These are phyloP conservation scores for Malurus elegans DNA, from an alignment of 2,113 vertebrate genomes.

Conservation along the genomic window DNA sequence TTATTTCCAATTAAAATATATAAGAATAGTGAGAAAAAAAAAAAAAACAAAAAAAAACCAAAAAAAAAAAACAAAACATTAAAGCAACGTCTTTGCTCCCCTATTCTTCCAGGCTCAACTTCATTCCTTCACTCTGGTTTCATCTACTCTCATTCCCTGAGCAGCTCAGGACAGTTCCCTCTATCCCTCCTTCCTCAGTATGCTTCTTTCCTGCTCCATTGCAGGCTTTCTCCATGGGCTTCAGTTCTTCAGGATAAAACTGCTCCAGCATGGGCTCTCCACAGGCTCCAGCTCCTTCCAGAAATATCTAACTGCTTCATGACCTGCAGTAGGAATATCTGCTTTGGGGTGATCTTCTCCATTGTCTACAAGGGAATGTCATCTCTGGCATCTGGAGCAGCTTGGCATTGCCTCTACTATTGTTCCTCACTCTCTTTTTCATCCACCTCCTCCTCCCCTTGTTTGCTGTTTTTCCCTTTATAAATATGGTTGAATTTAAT, in stretches of 20 bases:
- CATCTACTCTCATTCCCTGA: not conserved
- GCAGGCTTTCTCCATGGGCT: not conserved
- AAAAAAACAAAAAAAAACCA: too few species aligned
- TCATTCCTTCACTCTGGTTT: not conserved
- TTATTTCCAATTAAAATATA: not conserved
- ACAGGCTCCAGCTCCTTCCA: not conserved
- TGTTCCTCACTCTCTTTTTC: not conserved
- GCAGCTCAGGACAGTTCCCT: not conserved
- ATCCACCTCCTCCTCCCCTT: not conserved
- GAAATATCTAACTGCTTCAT: not conserved
- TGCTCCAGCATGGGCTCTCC: not conserved
- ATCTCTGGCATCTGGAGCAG: not conserved
- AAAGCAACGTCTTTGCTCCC: not conserved
- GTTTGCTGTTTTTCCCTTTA: not conserved
- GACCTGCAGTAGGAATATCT: not conserved
- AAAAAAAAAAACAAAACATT: not conserved
- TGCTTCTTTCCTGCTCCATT: not conserved
- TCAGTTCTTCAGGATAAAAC: not conserved
- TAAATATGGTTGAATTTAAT: not conserved
- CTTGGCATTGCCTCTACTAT: not conserved
- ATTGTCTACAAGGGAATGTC: not conserved
- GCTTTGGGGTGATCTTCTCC: not conserved
- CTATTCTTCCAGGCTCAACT: not conserved
- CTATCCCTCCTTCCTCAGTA: not conserved
- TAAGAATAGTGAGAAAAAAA: not conserved